These are phyloP conservation scores for Tenebrosternarchus preto DNA, from an alignment of 2,113 vertebrate genomes.

Conservation along the genomic window DNA sequence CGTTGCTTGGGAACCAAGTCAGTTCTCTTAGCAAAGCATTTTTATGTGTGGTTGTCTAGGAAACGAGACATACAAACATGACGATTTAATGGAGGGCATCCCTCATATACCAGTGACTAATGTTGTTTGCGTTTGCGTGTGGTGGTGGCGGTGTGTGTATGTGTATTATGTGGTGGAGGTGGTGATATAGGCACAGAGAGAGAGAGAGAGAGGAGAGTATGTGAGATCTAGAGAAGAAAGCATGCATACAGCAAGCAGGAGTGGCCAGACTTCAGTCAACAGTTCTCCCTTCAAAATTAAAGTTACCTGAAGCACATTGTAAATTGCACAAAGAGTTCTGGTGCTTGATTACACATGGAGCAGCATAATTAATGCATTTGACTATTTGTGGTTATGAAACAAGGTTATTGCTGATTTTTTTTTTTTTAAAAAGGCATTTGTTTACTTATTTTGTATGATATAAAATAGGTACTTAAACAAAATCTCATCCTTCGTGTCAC, in stretches of 20 bases:
- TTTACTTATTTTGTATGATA: no score
- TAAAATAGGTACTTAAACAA: no score
- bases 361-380: no score
- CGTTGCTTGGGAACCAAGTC: neutral
- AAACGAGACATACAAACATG: constrained; percentile 57
- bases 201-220: neutral
- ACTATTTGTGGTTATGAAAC: no score
- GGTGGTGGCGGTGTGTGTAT: constrained; percentile 32
- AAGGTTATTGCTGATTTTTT: no score
- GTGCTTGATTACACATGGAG: no score
- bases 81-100: constrained; percentile 34
- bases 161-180: constrained; percentile 18
- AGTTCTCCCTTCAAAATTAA: neutral
- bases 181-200: neutral
- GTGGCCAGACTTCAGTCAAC: neutral
- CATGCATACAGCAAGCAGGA: neutral
- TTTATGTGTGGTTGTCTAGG: constrained; percentile 55
- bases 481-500: no score
- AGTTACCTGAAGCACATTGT: no score
- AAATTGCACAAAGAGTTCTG: no score
- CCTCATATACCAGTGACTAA: constrained; percentile 22
- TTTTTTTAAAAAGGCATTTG: no score
- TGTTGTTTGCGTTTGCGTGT: constrained; percentile 6
- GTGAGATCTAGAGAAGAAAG: no score
- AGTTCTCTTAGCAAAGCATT: neutral